Evolutionary conservation across 2,888 invertebrate genomes (phyloP).

Genomic region (Limenitis camilla): DNA sequence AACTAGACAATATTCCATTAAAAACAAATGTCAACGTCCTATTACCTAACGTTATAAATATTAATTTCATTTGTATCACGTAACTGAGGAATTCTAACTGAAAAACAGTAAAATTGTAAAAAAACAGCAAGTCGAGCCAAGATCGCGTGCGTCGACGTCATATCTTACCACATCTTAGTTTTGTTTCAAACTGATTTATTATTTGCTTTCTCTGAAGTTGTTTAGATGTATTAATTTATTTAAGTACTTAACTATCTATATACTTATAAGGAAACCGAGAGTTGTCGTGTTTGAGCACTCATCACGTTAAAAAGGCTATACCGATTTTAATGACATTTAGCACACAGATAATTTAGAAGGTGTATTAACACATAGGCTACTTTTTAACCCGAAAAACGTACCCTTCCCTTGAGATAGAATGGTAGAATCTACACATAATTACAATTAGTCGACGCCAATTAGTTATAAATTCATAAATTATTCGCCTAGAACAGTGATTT

Average conservation of each 20-base stretch:
- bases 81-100: background rate
- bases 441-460: too few relatives aligned
- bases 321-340: too few relatives aligned
- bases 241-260: background rate
- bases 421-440: too few relatives aligned
- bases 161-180: background rate
- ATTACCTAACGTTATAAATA: background rate
- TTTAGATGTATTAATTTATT: background rate
- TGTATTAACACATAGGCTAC: too few relatives aligned
- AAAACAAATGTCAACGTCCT: background rate
- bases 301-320: too few relatives aligned
- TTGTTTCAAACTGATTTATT: background rate
- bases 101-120: background rate
- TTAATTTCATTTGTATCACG: conserved; percentile 1
- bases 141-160: background rate
- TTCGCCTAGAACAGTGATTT: too few relatives aligned
- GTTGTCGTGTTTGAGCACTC: too few relatives aligned
- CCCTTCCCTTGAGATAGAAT: too few relatives aligned
- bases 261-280: background rate
- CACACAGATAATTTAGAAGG: too few relatives aligned
- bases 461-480: too few relatives aligned
- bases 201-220: background rate
- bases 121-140: background rate
- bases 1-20: background rate
- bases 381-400: too few relatives aligned